Evolutionary conservation across 2,888 invertebrate species (phyloP), one percentile per base, ranked within the genome.

Genomic region (Mesopsocus fuscifrons): DNA sequence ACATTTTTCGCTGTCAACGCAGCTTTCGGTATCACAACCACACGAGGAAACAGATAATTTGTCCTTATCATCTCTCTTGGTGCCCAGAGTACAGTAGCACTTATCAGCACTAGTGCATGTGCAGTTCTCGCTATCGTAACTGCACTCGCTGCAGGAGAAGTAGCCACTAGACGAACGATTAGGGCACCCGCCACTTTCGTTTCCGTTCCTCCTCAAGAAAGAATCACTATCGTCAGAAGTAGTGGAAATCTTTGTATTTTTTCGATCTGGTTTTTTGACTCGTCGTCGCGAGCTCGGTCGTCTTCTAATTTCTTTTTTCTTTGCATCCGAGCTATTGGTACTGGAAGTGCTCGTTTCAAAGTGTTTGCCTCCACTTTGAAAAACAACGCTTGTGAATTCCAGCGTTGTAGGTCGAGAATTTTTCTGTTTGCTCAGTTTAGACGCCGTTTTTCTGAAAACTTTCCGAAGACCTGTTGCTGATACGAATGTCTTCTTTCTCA

Each of bases 141-240:
- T 75, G 56, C 88, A 88, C 59, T 88, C 88, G 33, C 85, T 85
- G 57, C 85, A 88, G 2, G 84, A 83, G 1, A 85, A 83, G 55
- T 85, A 85, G 6, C 72, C 71, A 48, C 68, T 68, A 44, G 68
- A 69, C 33, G 68, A 67, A 42, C 61, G 54, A 47, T 62, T 62
- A 2, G 60, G 57, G 13, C 55, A 52, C 2, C 51, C 48, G 42
- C 35, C 49, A n/a, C 44, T 44, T 44, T 47, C 47, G 22, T 54
- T 54, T 32, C 58, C 59, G 18, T 53, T 52, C 47, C 55, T 54
- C 49, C 62, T 48, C 3, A 61, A 61, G 47, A 64, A 60, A 49
- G 63, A 64, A 45, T 65, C 64, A 48, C 63, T 63, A 45, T 65
- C 65, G 47, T 65, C 65, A 8, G 61, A 61, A 1, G 64, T 64